Evolutionary conservation across 2,113 vertebrate species (phyloP), one percentile per base, ranked within the genome.

Genomic region (Campylomormyrus tamandua): DNA sequence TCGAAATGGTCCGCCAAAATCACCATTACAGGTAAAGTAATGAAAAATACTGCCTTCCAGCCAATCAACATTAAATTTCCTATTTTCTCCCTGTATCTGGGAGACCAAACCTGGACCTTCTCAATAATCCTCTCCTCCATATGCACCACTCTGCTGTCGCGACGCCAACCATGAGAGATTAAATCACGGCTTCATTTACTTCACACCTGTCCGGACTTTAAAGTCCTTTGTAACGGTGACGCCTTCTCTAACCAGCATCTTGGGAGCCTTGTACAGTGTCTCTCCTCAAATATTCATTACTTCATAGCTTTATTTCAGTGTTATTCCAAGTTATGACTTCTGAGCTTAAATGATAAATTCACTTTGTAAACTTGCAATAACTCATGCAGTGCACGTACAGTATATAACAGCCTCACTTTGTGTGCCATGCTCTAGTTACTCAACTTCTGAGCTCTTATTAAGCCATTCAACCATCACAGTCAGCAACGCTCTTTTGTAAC

Each of bases 1-100:
- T 99, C 98, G 35, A 99, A 99, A 91, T 99, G 98, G 98, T 99
- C 98, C 0, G 98, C 98, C 90, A 99, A 99, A 95, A 96, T 99
- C 94, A 98, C 95, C 91, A 99, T 99, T 91, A 99, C 97, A 95
- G 98, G 98, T 99, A 90, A 42, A 80, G 35, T 80, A 42, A 80
- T 80, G 74, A 42, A 80, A 48, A 46, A 84, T 45, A n/a, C 83
- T 48, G 24, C 15, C 52, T 9, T 35, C 8, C n/a, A 31, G n/a
- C 15, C 15, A 31, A 3, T 77, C 17, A 83, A 45, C 49, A 83
- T 13, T 21, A 89, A 58, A 42, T 46, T 50, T 8, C 11, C 48
- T 52, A 4, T 50, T 45, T 80, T n/a, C n/a, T 70, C 46, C n/a
- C 31, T 49, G n/a, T 66, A 39, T 83, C 35, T 49, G 83, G 15